Percentiles rank a stretch among this genome's conserved stretches.
These are phyloP conservation scores for Dendropsophus ebraccatus DNA, from an alignment of 2,113 vertebrate species.

Conservation along the genomic window DNA sequence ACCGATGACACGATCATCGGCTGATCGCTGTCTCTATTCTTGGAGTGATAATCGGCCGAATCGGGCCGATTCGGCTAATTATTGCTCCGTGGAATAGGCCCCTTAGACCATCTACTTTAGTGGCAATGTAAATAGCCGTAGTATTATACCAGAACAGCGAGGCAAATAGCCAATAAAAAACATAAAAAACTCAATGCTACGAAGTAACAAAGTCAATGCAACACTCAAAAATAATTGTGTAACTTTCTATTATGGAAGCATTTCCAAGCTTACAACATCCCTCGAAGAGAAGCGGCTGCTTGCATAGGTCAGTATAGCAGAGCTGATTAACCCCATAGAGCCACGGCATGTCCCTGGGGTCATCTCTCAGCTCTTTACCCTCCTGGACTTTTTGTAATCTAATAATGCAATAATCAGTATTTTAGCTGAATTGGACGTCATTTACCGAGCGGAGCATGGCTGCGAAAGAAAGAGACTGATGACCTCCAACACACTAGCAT, in stretches of 20 bases:
- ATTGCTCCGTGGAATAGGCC: no score
- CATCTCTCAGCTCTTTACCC: not conserved
- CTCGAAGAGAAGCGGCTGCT: not conserved
- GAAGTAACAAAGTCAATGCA: not conserved
- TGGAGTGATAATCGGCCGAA: no score
- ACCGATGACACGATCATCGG: no score
- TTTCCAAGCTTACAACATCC: not conserved
- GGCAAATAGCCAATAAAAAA: no score
- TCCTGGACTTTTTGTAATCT: conserved; percentile 3
- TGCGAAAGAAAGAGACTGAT: not conserved
- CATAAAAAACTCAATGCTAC: not conserved
- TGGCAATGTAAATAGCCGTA: no score
- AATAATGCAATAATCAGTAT: conserved; percentile 4
- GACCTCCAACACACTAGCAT: conserved; percentile 3
- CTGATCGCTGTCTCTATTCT: no score
- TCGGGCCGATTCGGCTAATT: no score
- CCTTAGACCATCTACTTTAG: no score
- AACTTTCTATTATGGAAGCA: not conserved
- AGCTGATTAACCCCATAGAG: not conserved
- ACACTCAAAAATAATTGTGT: not conserved
- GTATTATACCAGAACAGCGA: no score
- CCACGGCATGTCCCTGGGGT: not conserved
- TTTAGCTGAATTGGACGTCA: not conserved
- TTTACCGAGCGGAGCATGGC: not conserved
- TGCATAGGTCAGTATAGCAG: not conserved